Base-by-base conservation (phyloP, 2,888 invertebrate species). In the Nemotelus nigrinus region DNA sequence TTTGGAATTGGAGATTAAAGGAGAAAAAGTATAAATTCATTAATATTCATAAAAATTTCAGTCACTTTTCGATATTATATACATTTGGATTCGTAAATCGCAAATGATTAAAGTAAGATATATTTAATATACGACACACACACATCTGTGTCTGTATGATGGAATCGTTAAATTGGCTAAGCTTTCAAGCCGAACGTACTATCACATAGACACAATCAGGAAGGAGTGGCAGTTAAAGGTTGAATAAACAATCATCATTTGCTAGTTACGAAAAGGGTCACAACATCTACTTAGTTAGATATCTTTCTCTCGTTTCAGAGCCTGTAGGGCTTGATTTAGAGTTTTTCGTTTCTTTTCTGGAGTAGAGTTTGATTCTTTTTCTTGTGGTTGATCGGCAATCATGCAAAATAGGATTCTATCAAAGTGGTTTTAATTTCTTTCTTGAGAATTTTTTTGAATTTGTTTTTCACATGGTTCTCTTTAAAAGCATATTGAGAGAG, bases 371-470 rank as follows among this genome's bases (percentile, higher is more conserved):
- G 25, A 25, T 25, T 25, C 25, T 50, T 71, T 71, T 67, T 58
- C n/a, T 44, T 78, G 80, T 78, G 79, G 80, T 82, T 48, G 71
- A 78, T 55, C 57, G 65, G 80, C 79, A 65, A 77, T 78, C 93
- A 93, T 93, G 93, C 93, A 93, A 93, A 93, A 93, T 93, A 91
- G 92, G 90, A 90, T 90, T 92, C 91, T 63, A 63, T 53, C 43
- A 7, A 7, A 41, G 53, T 8, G 53, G 50, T 70, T 68, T 53
- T 2, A 50, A 45, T 67, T 67, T 67, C 39, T 7, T 67, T 25
- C 25, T 25, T 67, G 7, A 3, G 39, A 48, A 67, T 3, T 67
- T 67, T 67, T 67, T 67, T 47, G 41, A 8, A 41, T 53, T 4
- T 55, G 6, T 45, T 10, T n/a, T 70, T 70, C 70, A 70, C 70